Evolutionary conservation across 37 sponge, comb jelly and placozoan species (phyloP).

Genomic region (Hormiphora californensis): DNA sequence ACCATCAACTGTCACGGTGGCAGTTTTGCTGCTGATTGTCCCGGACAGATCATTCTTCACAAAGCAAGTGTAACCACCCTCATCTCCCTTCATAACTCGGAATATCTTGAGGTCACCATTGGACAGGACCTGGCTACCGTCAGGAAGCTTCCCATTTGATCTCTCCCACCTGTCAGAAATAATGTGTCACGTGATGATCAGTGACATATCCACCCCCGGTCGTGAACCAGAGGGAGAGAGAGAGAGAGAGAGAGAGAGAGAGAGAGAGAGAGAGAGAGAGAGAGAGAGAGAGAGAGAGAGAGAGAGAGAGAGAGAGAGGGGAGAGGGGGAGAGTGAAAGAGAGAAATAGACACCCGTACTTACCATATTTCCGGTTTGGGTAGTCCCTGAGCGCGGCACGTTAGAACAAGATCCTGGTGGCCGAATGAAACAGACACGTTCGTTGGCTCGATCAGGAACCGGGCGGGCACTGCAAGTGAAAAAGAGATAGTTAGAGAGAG

Average conservation of each 20-base stretch:
- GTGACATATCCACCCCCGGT: not conserved
- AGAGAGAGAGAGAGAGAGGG: not conserved
- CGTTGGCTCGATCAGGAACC: not conserved
- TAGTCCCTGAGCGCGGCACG: not conserved
- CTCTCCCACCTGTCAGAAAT: slow-evolving; percentile 45
- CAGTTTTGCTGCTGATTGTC: not conserved
- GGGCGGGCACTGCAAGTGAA: not conserved
- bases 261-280: not conserved
- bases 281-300: not conserved
- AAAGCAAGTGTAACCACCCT: slow-evolving; percentile 31
- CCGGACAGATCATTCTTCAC: not conserved
- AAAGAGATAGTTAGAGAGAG: not conserved
- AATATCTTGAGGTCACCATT: slow-evolving; percentile 1
- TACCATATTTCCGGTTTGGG: slow-evolving; percentile 44
- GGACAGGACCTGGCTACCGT: slow-evolving; percentile 13
- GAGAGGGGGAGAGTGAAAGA: not conserved
- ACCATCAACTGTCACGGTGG: slow-evolving; percentile 10
- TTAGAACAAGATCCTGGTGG: slow-evolving; percentile 14
- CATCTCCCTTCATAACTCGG: slow-evolving; percentile 11
- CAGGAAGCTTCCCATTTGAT: slow-evolving; percentile 18
- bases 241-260: not conserved
- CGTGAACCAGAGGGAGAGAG: not conserved
- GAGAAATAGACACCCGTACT: not conserved
- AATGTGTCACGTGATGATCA: not conserved
- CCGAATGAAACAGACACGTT: slow-evolving; percentile 7